Percentiles rank a stretch among this genome's conserved stretches.
phyloP scores from a whole-genome alignment of 2,113 vertebrate genomes.

The Agelaius phoeniceus region DNA sequence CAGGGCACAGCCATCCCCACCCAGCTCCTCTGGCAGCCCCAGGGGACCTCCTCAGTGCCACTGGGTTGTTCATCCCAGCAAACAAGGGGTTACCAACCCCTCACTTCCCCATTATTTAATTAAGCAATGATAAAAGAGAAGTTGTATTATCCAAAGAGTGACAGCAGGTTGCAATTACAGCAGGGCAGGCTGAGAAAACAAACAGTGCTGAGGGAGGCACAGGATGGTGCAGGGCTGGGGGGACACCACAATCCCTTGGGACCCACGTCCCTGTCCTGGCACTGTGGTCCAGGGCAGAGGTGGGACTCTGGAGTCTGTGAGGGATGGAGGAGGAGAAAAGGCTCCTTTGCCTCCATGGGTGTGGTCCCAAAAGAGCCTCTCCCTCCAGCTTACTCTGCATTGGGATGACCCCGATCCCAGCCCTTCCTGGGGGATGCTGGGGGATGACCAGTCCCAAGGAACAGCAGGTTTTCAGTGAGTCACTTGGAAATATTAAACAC shows the following conservation, averaged over 20 bases:
- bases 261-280: accelerated
- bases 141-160: background rate
- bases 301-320: accelerated
- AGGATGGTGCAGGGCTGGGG: accelerated
- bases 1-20: background rate
- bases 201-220: background rate
- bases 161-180: slow-evolving; percentile 19
- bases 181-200: background rate
- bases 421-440: background rate
- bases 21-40: background rate
- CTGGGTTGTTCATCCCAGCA: accelerated
- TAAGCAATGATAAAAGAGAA: slow-evolving; percentile 32
- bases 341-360: background rate
- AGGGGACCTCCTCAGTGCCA: background rate
- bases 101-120: slow-evolving; percentile 38
- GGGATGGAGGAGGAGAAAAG: background rate
- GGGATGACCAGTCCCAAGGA: background rate
- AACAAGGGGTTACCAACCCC: slow-evolving; percentile 8
- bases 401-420: accelerated
- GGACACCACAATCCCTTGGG: accelerated
- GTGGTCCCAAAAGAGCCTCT: background rate
- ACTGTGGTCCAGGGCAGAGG: background rate
- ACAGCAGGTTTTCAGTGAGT: background rate
- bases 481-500: background rate
- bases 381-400: background rate